Evolutionary conservation across 2,888 invertebrate genomes (phyloP).

Genomic region (Camptogramma bilineatum): DNA sequence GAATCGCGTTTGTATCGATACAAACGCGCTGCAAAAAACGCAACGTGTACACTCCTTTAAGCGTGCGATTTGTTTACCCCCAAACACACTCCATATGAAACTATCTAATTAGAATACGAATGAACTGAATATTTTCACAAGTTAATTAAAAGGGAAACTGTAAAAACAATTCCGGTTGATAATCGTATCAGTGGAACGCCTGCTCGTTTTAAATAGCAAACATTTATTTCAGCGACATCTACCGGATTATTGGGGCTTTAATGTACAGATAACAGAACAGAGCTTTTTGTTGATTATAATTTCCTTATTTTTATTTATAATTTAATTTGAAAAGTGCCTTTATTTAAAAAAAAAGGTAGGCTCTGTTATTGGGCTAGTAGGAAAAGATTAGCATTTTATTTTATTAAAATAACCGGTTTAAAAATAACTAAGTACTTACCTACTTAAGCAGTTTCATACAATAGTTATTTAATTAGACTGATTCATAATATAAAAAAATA

Average conservation of each 20-base stretch:
- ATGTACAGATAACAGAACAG: constrained; percentile 7
- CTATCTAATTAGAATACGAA: constrained; percentile 32
- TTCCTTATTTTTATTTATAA: not conserved
- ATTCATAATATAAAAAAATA: too few species aligned
- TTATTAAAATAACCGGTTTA: too few species aligned
- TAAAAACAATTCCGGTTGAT: constrained; percentile 63
- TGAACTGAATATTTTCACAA: constrained; percentile 60
- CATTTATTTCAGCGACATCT: constrained; percentile 66
- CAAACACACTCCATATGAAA: constrained; percentile 15
- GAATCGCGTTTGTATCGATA: too few species aligned
- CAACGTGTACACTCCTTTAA: too few species aligned
- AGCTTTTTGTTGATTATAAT: constrained; percentile 1
- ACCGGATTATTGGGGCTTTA: constrained; percentile 45
- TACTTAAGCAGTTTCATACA: too few species aligned
- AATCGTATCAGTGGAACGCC: constrained; percentile 45
- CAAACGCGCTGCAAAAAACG: too few species aligned
- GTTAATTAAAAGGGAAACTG: constrained; percentile 75
- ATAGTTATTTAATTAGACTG: too few species aligned
- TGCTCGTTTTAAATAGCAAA: constrained; percentile 48
- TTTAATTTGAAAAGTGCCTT: too few species aligned
- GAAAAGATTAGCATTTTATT: too few species aligned
- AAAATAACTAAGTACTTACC: too few species aligned
- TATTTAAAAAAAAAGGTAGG: too few species aligned
- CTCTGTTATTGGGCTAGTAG: too few species aligned
- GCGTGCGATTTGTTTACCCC: not conserved